Conservation (phyloP, 2,888 invertebrate species). For the Ochropacha duplaris region DNA sequence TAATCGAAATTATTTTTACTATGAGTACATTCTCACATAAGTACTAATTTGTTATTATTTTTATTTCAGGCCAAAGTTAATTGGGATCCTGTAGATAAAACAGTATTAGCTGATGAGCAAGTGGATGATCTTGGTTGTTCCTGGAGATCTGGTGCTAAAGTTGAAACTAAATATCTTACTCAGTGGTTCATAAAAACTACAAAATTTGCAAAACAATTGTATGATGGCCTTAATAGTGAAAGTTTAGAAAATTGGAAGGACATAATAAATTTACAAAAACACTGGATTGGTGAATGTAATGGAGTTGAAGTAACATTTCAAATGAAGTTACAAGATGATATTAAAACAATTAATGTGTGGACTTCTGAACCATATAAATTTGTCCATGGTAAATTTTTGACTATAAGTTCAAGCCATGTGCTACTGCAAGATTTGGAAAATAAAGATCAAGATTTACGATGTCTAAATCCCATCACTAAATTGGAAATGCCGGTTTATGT, state of each 20-base stretch:
- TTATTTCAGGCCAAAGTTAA: conserved; percentile 90
- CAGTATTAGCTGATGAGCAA: conserved; percentile 99
- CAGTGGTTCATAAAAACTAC: conserved; percentile 99
- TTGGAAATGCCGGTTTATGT: conserved; percentile 85
- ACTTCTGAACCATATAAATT: conserved; percentile 89
- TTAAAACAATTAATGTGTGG: conserved; percentile 85
- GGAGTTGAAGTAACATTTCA: conserved; percentile 89
- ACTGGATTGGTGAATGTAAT: conserved; percentile 95
- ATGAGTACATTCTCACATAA: no score
- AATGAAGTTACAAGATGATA: conserved; percentile 53
- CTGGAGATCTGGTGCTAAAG: conserved; percentile 98
- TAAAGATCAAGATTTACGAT: conserved; percentile 39
- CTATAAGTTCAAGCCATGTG: conserved; percentile 71
- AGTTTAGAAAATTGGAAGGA: conserved; percentile 91
- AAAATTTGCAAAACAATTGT: conserved; percentile 87
- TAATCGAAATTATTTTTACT: no score
- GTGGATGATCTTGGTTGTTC: conserved; percentile 95
- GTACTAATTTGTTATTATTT: not conserved
- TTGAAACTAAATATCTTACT: conserved; percentile 92
- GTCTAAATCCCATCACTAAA: conserved; percentile 88
- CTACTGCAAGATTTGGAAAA: conserved; percentile 48
- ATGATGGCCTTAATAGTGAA: conserved; percentile 88
- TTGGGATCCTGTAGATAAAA: conserved; percentile 99
- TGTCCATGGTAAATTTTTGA: conserved; percentile 87
- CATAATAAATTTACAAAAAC: conserved; percentile 91